phyloP scores from a whole-genome alignment of 2,797 vertebrate genomes.

The Enteromius trimaculatus region DNA sequence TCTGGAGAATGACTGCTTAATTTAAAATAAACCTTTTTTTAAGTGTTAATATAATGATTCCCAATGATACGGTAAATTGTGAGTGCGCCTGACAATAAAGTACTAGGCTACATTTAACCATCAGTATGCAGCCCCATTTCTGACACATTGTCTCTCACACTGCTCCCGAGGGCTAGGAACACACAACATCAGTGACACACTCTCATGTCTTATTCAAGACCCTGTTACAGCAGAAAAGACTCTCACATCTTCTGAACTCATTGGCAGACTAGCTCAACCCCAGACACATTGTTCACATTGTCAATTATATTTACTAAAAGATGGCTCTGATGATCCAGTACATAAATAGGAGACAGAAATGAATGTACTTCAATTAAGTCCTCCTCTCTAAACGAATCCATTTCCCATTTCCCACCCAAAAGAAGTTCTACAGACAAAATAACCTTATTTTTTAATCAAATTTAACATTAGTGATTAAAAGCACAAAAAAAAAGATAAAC shows the following conservation, averaged over 20 bases:
- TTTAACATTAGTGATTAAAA: background rate
- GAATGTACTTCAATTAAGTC: background rate
- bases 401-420: background rate
- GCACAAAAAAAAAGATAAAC: background rate
- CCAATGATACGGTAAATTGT: background rate
- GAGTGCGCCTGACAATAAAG: background rate
- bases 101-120: background rate
- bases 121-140: background rate
- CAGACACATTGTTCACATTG: background rate
- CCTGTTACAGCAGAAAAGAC: conserved; percentile 23
- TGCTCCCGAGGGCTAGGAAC: background rate
- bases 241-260: background rate
- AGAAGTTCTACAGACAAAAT: too few relatives aligned
- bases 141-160: conserved; percentile 16
- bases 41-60: background rate
- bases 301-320: background rate
- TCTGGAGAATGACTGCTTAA: background rate
- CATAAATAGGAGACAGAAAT: background rate
- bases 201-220: conserved; percentile 54
- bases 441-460: too few relatives aligned
- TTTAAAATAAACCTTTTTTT: background rate
- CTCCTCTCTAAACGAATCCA: background rate
- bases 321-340: background rate
- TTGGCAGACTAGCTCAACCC: background rate
- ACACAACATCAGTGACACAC: background rate